Percentiles rank a stretch among this genome's conserved stretches.
phyloP scores from a whole-genome alignment of 2,888 invertebrate species.

The Torymus aiolomorphi region DNA sequence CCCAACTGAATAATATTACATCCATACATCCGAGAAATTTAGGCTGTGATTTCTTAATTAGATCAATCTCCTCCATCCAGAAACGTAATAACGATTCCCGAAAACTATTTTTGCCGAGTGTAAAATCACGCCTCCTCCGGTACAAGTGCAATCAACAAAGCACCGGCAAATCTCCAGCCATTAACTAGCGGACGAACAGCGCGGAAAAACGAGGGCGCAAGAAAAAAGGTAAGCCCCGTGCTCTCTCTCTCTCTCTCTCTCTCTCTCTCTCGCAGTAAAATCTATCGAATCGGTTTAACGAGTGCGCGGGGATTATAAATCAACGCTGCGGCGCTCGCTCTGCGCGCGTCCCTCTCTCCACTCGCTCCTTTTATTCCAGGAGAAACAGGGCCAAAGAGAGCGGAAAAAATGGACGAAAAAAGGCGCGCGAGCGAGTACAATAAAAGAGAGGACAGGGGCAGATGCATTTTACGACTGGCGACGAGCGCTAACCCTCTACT shows the following conservation, averaged over 20 bases:
- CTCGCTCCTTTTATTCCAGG: conserved; percentile 60
- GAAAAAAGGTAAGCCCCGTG: conserved; percentile 27
- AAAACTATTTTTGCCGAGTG: too few species aligned
- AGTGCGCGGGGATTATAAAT: conserved; percentile 72
- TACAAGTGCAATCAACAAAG: too few species aligned
- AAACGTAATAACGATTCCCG: too few species aligned
- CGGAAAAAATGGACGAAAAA: conserved; percentile 35
- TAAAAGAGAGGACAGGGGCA: conserved; percentile 63
- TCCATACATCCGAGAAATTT: neutral
- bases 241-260: too few species aligned
- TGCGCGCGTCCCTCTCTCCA: too few species aligned
- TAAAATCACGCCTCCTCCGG: too few species aligned
- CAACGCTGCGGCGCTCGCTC: conserved; percentile 61
- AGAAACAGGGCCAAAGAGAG: conserved; percentile 47
- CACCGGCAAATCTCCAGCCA: too few species aligned
- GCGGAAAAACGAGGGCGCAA: neutral
- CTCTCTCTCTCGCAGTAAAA: conserved; percentile 65
- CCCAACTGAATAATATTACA: conserved; percentile 13
- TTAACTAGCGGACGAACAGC: neutral
- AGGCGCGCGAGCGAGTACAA: conserved; percentile 46
- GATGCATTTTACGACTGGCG: conserved; percentile 71
- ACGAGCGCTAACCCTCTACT: conserved; percentile 61
- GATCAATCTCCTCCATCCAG: too few species aligned
- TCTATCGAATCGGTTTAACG: conserved; percentile 75
- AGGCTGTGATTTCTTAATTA: too few species aligned